Conservation (phyloP, 1,140 invertebrate genomes). For the Mamestra configurata region DNA sequence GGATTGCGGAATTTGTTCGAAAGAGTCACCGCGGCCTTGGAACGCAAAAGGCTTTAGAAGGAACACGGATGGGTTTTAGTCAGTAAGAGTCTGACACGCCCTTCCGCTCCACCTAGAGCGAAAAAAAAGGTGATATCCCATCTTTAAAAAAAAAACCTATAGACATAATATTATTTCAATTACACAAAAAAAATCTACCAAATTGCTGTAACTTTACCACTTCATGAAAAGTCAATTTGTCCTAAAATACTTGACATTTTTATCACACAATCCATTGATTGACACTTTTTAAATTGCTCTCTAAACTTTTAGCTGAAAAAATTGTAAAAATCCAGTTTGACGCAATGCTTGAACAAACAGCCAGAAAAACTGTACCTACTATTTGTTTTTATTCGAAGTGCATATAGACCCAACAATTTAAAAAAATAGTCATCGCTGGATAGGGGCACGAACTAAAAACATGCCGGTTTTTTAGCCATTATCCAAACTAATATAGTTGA, state of each 20-base stretch:
- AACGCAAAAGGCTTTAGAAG: too few relatives aligned
- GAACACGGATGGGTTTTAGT: too few relatives aligned
- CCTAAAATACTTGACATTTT: background rate
- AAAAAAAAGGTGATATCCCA: too few relatives aligned
- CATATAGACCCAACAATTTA: background rate
- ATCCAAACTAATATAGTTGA: too few relatives aligned
- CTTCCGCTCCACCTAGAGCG: too few relatives aligned
- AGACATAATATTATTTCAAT: too few relatives aligned
- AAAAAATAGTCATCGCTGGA: background rate
- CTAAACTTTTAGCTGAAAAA: slow-evolving; percentile 19
- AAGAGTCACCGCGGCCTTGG: too few relatives aligned
- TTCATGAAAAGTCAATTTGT: background rate
- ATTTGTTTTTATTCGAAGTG: slow-evolving; percentile 3
- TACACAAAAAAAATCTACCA: too few relatives aligned
- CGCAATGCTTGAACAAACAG: background rate
- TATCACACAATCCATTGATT: slow-evolving; percentile 2
- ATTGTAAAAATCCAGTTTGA: background rate
- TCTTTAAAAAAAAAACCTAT: too few relatives aligned
- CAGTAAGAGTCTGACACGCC: too few relatives aligned
- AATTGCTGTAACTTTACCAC: background rate
- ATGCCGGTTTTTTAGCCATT: background rate
- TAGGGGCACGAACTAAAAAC: background rate
- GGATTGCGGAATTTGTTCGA: too few relatives aligned
- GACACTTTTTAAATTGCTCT: slow-evolving; percentile 21
- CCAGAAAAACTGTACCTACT: background rate